Base-by-base conservation (phyloP, 2,888 invertebrate genomes). In the Epiblema foenella region DNA sequence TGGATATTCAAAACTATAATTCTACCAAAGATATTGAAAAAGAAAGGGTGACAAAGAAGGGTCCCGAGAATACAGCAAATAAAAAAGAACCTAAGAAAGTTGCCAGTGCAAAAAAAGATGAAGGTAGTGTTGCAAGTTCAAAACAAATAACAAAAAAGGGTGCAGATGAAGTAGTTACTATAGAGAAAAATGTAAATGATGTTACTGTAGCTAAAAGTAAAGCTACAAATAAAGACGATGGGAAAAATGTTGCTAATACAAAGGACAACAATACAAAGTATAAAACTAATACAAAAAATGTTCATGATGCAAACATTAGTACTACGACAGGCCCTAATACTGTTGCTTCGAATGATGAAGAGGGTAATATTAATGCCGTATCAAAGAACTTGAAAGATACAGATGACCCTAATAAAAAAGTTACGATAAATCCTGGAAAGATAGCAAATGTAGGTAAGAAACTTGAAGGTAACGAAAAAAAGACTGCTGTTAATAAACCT, bases 121-220 rank as follows among this genome's bases (percentile, higher is more conserved):
- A 52, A 9, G 11, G 18, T 3, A 57, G 11, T 52, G 15, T 29
- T 39, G 29, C 4, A 0, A 57, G 17, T 42, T 52, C 63, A 18
- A 59, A 76, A 74, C 65, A 33, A 33, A 33, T 56, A 15, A 29
- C 68, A 71, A 68, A 75, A 68, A 64, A 70, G 52, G 71, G 46
- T 2, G 69, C 72, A 15, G 60, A 24, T 24, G 63, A 70, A 56
- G 72, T 20, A 72, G 56, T 57, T 58, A 29, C 66, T 0, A 72
- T 63, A 68, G 60, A 42, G 18, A 66, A 73, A 59, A 72, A 64
- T 11, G 69, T 60, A n/a, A 71, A 59, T 52, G 67, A 57, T 59
- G 42, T 29, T 15, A 64, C 46, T 29, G 66, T 58, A 58, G 51
- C 29, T 29, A 68, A 69, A 10, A 74, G 60, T 66, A 65, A 70